phyloP scores from a whole-genome alignment of 1,140 invertebrate genomes.

The Rhagoletis pomonella region DNA sequence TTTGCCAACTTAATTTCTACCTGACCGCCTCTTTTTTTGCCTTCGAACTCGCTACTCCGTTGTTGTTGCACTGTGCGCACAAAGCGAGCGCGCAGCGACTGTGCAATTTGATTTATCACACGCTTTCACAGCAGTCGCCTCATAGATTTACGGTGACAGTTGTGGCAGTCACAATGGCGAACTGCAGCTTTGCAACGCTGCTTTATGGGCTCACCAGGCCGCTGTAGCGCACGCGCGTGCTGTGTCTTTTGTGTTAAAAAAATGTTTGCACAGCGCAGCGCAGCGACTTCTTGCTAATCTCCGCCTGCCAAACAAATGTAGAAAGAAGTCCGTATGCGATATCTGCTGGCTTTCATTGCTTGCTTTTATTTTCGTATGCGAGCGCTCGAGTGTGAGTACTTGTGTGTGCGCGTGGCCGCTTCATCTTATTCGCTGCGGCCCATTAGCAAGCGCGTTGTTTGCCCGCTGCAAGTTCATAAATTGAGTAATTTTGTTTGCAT shows the following conservation, averaged over 20 bases:
- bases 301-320: not conserved
- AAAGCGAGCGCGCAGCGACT: not conserved
- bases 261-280: not conserved
- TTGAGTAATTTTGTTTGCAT: constrained; percentile 58
- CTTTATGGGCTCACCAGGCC: constrained; percentile 42
- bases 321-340: not conserved
- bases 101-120: constrained; percentile 55
- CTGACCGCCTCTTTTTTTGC: not conserved
- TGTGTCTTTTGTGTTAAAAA: constrained; percentile 29
- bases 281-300: constrained; percentile 9
- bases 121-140: constrained; percentile 55
- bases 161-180: constrained; percentile 52
- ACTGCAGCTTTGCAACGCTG: constrained; percentile 25
- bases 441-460: not conserved
- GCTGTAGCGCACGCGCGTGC: constrained; percentile 1
- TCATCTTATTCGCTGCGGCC: constrained; percentile 5
- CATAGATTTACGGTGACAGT: constrained; percentile 56
- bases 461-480: constrained; percentile 55
- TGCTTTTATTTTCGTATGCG: not conserved
- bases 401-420: not conserved
- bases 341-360: not conserved
- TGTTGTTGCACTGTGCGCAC: too few relatives aligned
- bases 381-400: not conserved
- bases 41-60: not conserved
- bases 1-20: constrained; percentile 31